Conservation (phyloP, 2,113 vertebrate species). For the Hemiscyllium ocellatum region DNA sequence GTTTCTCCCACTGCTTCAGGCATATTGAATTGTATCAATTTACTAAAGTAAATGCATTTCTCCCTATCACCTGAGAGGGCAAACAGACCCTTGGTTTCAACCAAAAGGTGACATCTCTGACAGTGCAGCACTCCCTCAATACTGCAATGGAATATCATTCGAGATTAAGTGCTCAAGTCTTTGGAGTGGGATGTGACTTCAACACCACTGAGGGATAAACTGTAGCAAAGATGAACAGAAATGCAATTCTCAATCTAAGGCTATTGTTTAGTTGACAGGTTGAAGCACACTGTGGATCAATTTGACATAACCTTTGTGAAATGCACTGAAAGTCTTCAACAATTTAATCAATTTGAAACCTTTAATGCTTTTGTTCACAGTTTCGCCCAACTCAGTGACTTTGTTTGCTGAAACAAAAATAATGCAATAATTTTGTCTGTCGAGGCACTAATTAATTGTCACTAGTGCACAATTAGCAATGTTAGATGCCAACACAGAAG, state of each 20-base stretch:
- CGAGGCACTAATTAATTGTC: slow-evolving; percentile 23
- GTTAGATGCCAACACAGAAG: slow-evolving; percentile 5
- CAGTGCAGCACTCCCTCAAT: background rate
- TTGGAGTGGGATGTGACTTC: background rate
- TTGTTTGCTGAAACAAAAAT: background rate
- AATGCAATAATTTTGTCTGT: background rate
- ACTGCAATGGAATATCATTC: background rate
- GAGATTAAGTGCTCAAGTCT: background rate
- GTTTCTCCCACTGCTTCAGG: background rate
- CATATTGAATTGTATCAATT: background rate
- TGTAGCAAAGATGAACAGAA: slow-evolving; percentile 1
- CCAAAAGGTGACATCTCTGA: background rate
- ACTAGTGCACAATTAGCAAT: slow-evolving; percentile 27
- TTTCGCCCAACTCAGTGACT: background rate
- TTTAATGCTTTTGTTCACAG: background rate
- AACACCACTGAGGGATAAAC: background rate
- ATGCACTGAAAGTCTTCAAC: background rate
- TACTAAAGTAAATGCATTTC: background rate
- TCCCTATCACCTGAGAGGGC: background rate
- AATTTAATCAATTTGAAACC: background rate
- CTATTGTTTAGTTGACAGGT: background rate
- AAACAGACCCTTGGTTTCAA: background rate
- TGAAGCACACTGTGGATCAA: background rate
- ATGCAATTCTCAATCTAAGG: background rate
- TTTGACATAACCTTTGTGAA: background rate